Evolutionary conservation across 2,888 invertebrate genomes (phyloP).

Genomic region (Chironomus riparius): DNA sequence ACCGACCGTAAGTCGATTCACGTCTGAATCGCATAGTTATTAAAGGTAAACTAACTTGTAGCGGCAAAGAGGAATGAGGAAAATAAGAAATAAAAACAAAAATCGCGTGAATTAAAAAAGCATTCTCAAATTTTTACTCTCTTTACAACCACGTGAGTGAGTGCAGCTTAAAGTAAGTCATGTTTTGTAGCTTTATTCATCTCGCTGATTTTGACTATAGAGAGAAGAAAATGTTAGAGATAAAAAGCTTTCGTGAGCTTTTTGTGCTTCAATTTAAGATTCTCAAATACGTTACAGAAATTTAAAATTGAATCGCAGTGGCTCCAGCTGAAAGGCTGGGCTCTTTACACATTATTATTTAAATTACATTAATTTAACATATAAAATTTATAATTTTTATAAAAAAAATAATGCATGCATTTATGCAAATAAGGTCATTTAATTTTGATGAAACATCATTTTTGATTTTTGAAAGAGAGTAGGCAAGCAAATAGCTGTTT

Average conservation of each 20-base stretch:
- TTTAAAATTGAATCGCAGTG: background rate
- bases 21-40: background rate
- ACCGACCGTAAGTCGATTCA: background rate
- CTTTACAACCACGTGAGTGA: background rate
- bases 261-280: background rate
- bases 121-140: background rate
- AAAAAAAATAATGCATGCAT: too few relatives aligned
- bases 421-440: too few relatives aligned
- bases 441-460: too few relatives aligned
- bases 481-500: too few relatives aligned
- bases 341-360: too few relatives aligned
- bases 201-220: background rate
- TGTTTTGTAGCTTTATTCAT: background rate
- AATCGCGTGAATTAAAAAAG: constrained; percentile 7
- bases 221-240: background rate
- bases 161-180: background rate
- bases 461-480: too few relatives aligned
- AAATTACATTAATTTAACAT: too few relatives aligned
- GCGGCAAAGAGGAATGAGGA: background rate
- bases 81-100: background rate
- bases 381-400: too few relatives aligned
- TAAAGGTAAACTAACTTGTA: constrained; percentile 8
- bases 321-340: too few relatives aligned
- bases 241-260: background rate
- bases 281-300: background rate